Evolutionary conservation across 2,888 invertebrate species (phyloP).

Genomic region (Megastigmus dorsalis): DNA sequence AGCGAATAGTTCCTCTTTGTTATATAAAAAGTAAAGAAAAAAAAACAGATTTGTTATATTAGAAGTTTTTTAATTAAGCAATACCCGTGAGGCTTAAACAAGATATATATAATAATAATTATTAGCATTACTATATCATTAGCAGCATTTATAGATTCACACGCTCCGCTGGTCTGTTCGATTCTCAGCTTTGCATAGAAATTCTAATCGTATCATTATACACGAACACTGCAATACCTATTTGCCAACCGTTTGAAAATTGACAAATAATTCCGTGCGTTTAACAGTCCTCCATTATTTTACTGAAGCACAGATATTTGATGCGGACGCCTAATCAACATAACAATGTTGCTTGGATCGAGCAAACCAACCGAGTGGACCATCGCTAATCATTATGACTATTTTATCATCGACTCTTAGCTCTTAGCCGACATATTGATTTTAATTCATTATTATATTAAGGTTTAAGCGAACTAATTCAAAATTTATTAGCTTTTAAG

Average conservation of each 20-base stretch:
- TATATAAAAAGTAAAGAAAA: slow-evolving; percentile 59
- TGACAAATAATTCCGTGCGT: too few relatives aligned
- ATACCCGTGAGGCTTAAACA: slow-evolving; percentile 69
- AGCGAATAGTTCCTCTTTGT: slow-evolving; percentile 72
- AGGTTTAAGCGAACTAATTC: slow-evolving; percentile 40
- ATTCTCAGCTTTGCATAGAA: not conserved
- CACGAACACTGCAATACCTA: too few relatives aligned
- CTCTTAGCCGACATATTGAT: too few relatives aligned
- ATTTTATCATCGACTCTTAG: not conserved
- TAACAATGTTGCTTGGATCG: too few relatives aligned
- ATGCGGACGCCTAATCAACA: too few relatives aligned
- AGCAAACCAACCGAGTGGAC: not conserved
- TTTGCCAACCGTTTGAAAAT: too few relatives aligned
- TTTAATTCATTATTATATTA: slow-evolving; percentile 35
- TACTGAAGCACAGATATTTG: too few relatives aligned
- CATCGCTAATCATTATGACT: not conserved
- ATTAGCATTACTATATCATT: slow-evolving; percentile 3
- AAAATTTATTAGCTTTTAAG: slow-evolving; percentile 58
- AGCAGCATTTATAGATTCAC: not conserved
- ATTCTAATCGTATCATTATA: too few relatives aligned
- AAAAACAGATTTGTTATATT: slow-evolving; percentile 50
- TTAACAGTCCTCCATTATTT: too few relatives aligned
- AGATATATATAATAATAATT: slow-evolving; percentile 21
- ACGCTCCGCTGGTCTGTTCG: not conserved
- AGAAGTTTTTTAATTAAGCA: slow-evolving; percentile 69